phyloP scores from a whole-genome alignment of 2,113 vertebrate genomes.

The Rana temporaria region DNA sequence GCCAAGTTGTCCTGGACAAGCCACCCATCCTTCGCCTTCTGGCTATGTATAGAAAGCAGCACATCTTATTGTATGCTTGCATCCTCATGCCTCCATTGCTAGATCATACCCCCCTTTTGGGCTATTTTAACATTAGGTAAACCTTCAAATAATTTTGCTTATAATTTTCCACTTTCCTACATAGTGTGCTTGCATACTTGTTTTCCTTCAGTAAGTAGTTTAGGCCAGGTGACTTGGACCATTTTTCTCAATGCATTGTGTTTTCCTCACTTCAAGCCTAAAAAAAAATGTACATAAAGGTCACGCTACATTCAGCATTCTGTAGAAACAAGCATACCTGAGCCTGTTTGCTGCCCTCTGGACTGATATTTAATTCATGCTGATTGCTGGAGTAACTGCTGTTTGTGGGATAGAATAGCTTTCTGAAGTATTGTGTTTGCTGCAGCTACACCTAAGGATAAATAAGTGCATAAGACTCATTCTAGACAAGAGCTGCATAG shows the following conservation, averaged over 20 bases:
- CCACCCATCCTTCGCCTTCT: too few relatives aligned
- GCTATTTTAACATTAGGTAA: too few relatives aligned
- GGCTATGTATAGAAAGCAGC: too few relatives aligned
- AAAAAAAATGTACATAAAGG: conserved; percentile 45
- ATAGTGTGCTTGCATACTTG: conserved; percentile 1
- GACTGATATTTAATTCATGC: conserved; percentile 49
- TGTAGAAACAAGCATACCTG: conserved; percentile 44
- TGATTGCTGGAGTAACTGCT: conserved; percentile 41
- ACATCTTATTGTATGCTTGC: too few relatives aligned
- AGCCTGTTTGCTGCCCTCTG: conserved; percentile 45
- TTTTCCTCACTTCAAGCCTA: conserved; percentile 10
- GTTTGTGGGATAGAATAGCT: conserved; percentile 37
- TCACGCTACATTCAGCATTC: conserved; percentile 40
- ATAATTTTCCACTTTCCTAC: background rate
- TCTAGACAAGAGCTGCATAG: background rate
- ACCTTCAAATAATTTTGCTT: too few relatives aligned
- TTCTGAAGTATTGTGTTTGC: conserved; percentile 44
- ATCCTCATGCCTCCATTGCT: too few relatives aligned
- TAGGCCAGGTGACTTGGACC: conserved; percentile 14
- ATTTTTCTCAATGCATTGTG: conserved; percentile 14
- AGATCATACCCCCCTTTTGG: too few relatives aligned
- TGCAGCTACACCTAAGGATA: conserved; percentile 39
- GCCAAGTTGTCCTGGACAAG: too few relatives aligned
- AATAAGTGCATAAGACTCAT: conserved; percentile 15
- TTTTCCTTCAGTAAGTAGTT: conserved; percentile 23